Percentiles rank a stretch among this genome's conserved stretches.
These are phyloP conservation scores for Folsomia candida DNA, from an alignment of 2,888 invertebrate genomes.

Conservation along the genomic window DNA sequence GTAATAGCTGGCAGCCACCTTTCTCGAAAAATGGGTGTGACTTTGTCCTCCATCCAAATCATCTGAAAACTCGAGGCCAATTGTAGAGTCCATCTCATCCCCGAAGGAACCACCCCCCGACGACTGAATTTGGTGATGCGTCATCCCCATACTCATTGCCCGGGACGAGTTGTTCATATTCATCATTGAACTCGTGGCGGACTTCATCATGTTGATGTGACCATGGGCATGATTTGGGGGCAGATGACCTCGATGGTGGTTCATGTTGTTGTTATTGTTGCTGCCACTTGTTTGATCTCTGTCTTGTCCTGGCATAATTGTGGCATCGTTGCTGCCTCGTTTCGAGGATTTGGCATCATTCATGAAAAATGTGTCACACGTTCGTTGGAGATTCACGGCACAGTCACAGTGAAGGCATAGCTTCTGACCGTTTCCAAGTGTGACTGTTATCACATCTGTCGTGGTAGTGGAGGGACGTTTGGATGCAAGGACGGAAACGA, in stretches of 20 bases:
- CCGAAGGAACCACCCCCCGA: too few relatives aligned
- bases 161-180: too few relatives aligned
- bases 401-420: not conserved
- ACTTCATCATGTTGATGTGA: not conserved
- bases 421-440: not conserved
- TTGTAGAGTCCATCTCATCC: not conserved
- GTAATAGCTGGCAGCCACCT: not conserved
- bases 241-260: too few relatives aligned
- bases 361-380: not conserved
- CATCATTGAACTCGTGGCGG: not conserved
- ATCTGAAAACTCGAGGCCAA: not conserved
- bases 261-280: too few relatives aligned
- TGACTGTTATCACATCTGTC: not conserved
- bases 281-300: not conserved
- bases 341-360: not conserved
- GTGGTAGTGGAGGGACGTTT: not conserved
- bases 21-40: not conserved
- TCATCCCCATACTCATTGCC: not conserved
- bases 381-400: not conserved
- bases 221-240: not conserved
- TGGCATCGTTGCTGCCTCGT: not conserved
- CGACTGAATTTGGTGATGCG: not conserved
- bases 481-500: not conserved
- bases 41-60: not conserved
- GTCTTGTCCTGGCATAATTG: not conserved